A percentile compares a stretch with the other conserved stretches of the same genome.
Conservation (phyloP, 2,113 vertebrate genomes). For the Mastomys coucha region DNA sequence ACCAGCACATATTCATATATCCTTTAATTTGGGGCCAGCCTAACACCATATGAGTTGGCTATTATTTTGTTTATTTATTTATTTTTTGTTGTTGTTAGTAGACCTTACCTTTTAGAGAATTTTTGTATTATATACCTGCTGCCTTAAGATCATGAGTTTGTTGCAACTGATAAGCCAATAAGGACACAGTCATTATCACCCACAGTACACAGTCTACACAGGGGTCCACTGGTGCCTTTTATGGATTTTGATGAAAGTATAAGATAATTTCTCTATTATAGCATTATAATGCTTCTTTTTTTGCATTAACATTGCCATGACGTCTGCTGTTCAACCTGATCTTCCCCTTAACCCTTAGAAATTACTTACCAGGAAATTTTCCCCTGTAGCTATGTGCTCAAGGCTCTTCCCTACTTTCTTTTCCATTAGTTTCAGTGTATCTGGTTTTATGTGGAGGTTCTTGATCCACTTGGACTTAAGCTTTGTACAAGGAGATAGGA, state of each 20-base stretch:
- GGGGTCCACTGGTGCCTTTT: neutral
- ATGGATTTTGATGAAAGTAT: neutral
- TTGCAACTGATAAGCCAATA: neutral
- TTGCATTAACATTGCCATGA: neutral
- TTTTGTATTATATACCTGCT: neutral
- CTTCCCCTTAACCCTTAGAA: neutral
- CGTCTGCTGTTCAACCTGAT: neutral
- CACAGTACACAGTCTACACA: neutral
- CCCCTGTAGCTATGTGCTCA: too few species aligned
- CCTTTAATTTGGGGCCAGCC: neutral
- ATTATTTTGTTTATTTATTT: neutral
- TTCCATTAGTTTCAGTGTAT: too few species aligned
- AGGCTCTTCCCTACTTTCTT: too few species aligned
- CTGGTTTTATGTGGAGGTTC: too few species aligned
- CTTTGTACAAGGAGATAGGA: too few species aligned
- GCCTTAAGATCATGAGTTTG: neutral
- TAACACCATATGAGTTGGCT: neutral
- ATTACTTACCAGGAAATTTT: neutral
- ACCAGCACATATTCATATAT: neutral
- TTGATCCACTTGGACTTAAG: too few species aligned
- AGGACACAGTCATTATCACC: neutral
- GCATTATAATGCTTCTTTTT: neutral
- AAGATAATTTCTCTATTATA: neutral
- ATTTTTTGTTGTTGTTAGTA: neutral
- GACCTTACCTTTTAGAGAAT: neutral